Evolutionary conservation across 2,113 vertebrate species (phyloP), one percentile per base, ranked within the genome.

Genomic region (Neodontobutis hainanensis): DNA sequence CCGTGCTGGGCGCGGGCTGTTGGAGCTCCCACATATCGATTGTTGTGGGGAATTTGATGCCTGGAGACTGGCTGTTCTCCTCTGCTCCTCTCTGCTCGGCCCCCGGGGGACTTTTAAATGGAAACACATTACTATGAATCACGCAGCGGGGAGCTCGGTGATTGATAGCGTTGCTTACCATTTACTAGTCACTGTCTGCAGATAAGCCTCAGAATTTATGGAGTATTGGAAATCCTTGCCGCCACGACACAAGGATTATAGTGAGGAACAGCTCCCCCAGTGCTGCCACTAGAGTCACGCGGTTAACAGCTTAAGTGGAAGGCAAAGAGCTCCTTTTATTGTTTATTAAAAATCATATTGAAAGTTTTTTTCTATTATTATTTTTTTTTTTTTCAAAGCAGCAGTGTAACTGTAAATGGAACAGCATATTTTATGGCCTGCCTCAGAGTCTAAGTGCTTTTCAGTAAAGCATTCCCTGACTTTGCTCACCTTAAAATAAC

Each of bases 61-160:
- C 77, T 68, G 7, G 68, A 89, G 76, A 87, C 81, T 84, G 42
- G 75, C 53, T 81, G 65, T 79, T 80, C 82, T 58, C 76, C 56
- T 75, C 69, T 66, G 10, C 64, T 73, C 27, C 80, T 76, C 76
- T 80, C 62, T 63, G 61, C 65, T 15, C 61, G 60, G 61, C 66
- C 82, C 64, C 80, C 64, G 1, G 72, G 82, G 87, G 88, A 73
- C 75, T 84, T 88, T 88, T 89, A 87, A 92, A 91, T 91, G 87
- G 84, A 91, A 92, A 91, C 75, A 65, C 85, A 87, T 91, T 91
- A 89, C 87, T 85, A 90, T 91, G 90, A 93, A 90, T 92, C 90
- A 90, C 87, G 87, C 85, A 87, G 90, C 80, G 78, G 83, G 87
- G 75, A 86, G 83, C 81, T 78, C 70, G 66, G 47, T 88, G 90